phyloP scores from a whole-genome alignment of 2,888 invertebrate species.

The Andrena bucephala region DNA sequence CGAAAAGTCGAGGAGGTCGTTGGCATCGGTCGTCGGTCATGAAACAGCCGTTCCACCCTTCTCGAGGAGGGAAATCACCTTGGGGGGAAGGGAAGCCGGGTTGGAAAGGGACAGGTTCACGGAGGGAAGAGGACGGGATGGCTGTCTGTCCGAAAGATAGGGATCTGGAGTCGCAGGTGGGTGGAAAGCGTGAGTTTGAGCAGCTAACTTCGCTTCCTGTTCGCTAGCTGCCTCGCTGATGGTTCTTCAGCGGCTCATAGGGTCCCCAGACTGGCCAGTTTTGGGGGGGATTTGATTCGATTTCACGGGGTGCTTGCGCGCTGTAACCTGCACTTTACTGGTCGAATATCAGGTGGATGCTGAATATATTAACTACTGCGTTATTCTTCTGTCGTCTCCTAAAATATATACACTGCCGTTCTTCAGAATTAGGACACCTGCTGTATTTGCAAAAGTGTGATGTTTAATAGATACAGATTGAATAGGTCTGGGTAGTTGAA shows the following conservation, averaged over 20 bases:
- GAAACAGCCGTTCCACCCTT: constrained; percentile 65
- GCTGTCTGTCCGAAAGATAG: constrained; percentile 61
- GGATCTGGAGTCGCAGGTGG: constrained; percentile 40
- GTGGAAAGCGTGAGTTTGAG: constrained; percentile 27
- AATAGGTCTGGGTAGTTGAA: too few relatives aligned
- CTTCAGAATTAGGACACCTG: too few relatives aligned
- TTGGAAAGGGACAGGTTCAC: constrained; percentile 20
- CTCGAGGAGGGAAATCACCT: constrained; percentile 40
- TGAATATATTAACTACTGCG: too few relatives aligned
- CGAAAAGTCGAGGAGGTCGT: constrained; percentile 74
- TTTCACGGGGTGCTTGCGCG: not conserved
- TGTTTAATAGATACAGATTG: too few relatives aligned
- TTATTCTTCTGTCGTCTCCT: not conserved
- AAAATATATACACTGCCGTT: too few relatives aligned
- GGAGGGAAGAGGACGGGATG: constrained; percentile 36
- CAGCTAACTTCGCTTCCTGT: constrained; percentile 7
- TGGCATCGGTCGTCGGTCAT: constrained; percentile 66
- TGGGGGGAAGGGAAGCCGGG: constrained; percentile 1
- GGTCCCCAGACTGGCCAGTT: not conserved
- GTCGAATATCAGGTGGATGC: not conserved
- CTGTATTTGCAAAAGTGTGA: too few relatives aligned
- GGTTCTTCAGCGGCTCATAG: not conserved
- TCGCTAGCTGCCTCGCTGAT: not conserved
- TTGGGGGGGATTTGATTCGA: not conserved
- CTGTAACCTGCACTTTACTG: not conserved